Evolutionary conservation across 2,888 invertebrate genomes (phyloP).

Genomic region (Carabus problematicus): DNA sequence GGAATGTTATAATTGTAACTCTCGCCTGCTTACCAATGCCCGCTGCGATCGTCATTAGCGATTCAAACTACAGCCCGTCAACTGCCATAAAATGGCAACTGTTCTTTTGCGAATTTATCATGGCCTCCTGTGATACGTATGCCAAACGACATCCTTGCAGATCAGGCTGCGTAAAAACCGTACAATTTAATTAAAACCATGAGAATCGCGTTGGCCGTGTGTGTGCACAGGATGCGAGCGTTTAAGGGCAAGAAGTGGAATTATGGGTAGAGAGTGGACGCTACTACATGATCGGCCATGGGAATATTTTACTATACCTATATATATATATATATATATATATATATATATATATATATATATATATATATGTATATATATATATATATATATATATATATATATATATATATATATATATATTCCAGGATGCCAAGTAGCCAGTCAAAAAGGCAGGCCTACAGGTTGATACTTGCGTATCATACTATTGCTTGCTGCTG

Average conservation of each 20-base stretch:
- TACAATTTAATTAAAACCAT: slow-evolving; percentile 23
- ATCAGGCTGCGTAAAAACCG: slow-evolving; percentile 15
- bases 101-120: slow-evolving; percentile 41
- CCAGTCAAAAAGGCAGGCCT: too few species aligned
- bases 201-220: slow-evolving; percentile 3
- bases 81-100: slow-evolving; percentile 42
- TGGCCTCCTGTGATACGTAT: slow-evolving; percentile 38
- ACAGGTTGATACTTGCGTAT: too few species aligned
- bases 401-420: too few species aligned
- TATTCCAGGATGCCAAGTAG: too few species aligned
- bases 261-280: slow-evolving; percentile 1
- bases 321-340: too few species aligned
- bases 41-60: slow-evolving; percentile 37
- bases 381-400: too few species aligned
- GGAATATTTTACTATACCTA: slow-evolving; percentile 4
- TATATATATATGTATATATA: too few species aligned
- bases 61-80: slow-evolving; percentile 30
- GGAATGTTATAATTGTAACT: slow-evolving; percentile 43
- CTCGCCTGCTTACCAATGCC: slow-evolving; percentile 37
- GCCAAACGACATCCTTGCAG: slow-evolving; percentile 19
- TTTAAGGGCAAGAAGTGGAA: slow-evolving; percentile 6
- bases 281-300: background rate
- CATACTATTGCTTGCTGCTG: slow-evolving; percentile 4
- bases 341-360: too few species aligned
- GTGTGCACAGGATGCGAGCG: background rate